Evolutionary conservation across 2,113 vertebrate genomes (phyloP).

Genomic region (Megaceryle maxima): DNA sequence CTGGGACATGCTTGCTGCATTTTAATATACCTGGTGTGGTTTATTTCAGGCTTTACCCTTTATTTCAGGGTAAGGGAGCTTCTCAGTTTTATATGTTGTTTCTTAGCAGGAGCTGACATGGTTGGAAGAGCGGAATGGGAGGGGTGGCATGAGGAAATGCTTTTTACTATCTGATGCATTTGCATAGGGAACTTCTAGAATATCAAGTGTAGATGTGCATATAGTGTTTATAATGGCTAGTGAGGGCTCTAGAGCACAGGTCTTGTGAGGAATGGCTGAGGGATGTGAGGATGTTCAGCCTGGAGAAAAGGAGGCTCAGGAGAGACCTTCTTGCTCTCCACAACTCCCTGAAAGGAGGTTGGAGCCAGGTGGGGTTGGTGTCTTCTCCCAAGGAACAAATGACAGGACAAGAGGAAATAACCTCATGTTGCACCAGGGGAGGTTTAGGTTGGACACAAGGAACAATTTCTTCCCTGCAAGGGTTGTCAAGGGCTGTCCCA

Average conservation of each 20-base stretch:
- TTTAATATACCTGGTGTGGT: not conserved
- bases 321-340: not conserved
- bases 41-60: not conserved
- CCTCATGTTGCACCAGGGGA: not conserved
- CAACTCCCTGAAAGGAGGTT: not conserved
- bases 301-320: not conserved
- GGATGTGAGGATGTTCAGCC: not conserved
- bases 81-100: fast-evolving
- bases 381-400: not conserved
- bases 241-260: not conserved
- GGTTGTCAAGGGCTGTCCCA: not conserved
- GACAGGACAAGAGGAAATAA: not conserved
- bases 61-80: not conserved
- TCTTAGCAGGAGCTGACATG: not conserved
- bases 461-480: not conserved
- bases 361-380: not conserved
- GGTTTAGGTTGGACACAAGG: not conserved
- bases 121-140: not conserved
- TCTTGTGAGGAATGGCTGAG: not conserved
- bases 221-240: not conserved
- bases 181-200: fast-evolving
- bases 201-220: fast-evolving
- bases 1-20: not conserved
- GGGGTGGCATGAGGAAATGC: not conserved
- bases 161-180: not conserved